Conservation (phyloP, 2,113 vertebrate genomes). For the cat (Felis catus) region DNA sequence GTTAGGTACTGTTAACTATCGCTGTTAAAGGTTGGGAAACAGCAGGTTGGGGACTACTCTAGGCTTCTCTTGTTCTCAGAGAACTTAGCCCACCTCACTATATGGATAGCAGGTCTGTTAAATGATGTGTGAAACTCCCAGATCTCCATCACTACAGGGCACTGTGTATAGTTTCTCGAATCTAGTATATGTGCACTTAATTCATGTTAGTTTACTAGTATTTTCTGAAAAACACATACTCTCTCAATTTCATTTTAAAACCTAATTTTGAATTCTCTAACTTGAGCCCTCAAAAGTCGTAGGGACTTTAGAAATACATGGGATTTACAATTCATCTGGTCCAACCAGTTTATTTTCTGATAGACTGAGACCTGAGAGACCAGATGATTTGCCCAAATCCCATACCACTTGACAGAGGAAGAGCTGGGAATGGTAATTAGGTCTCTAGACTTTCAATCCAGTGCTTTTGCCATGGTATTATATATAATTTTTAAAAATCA, state of each 20-base stretch:
- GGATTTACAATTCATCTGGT: not conserved
- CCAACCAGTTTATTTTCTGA: not conserved
- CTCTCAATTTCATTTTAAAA: constrained; percentile 25
- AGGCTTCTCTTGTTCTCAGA: not conserved
- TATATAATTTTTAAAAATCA: not conserved
- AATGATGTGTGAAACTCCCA: not conserved
- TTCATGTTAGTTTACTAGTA: not conserved
- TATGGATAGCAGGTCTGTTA: not conserved
- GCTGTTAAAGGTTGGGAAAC: not conserved
- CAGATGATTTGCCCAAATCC: not conserved
- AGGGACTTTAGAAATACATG: not conserved
- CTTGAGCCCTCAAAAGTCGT: constrained; percentile 4
- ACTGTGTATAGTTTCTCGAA: not conserved
- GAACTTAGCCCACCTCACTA: not conserved
- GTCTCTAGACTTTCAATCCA: not conserved
- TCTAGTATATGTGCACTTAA: not conserved
- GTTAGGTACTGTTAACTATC: not conserved
- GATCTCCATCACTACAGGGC: not conserved
- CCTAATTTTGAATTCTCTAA: constrained; percentile 16
- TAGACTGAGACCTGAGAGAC: not conserved
- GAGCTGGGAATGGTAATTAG: not conserved
- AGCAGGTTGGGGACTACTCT: not conserved
- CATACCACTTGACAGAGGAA: not conserved
- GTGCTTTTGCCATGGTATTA: not conserved
- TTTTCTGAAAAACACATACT: constrained; percentile 11